Base-by-base conservation (phyloP, 2,888 invertebrate genomes). In the Morpho achilles region DNA sequence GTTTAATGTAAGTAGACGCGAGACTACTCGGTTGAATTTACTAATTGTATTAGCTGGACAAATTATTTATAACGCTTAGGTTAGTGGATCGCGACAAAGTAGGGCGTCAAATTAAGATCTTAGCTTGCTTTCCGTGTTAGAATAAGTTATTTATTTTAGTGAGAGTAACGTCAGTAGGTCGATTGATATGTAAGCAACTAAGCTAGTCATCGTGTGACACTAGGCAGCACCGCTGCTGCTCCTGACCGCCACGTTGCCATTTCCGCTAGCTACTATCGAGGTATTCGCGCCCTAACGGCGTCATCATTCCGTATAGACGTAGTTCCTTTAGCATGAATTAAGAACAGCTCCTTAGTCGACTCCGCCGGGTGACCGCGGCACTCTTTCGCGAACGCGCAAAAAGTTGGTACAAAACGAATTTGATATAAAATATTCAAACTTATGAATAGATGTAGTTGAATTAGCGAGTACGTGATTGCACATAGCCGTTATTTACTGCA, bases 111-210 rank as follows among this genome's bases (percentile, higher is more conserved):
- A 79, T 78, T 76, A 77, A 73, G 73, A 70, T 74, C 72, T 70
- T 70, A 79, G 80, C 32, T 2, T 32, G 32, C 73, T 76, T 71
- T 82, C 76, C 74, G 77, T 77, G 76, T 81, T 77, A 79, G 76
- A 44, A 53, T 87, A 87, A 87, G 85, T 88, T 84, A 89, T 89
- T 89, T 89, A 89, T 89, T 88, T 84, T 86, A 86, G 88, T 82
- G 84, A 85, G 83, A 77, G 71, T 63, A 59, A 80, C 73, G 77
- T 75, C 79, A 79, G 77, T 79, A 79, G 73, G 70, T 76, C 73
- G 79, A 80, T 81, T 75, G 79, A 78, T 84, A 82, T 73, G 77
- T 84, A 82, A 83, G 86, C 84, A 86, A 87, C 80, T 77, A 80
- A 87, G 87, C 89, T 88, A 89, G 88, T 89, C 88, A 88, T 76